Conservation (phyloP, 1,140 invertebrate genomes). For the Pentalonia nigronervosa region DNA sequence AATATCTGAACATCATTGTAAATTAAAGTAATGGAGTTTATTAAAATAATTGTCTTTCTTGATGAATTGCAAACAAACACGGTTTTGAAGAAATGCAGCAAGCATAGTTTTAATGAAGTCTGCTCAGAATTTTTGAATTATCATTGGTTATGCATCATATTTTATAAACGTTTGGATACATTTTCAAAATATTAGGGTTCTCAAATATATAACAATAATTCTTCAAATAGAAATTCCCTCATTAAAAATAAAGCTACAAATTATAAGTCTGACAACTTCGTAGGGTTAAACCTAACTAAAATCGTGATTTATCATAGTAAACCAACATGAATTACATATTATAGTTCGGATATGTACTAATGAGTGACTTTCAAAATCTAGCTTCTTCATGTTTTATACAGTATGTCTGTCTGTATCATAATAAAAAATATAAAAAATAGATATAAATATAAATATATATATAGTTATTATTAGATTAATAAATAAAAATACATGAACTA, state of each 20-base stretch:
- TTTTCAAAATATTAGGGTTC: not conserved
- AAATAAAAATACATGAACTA: not conserved
- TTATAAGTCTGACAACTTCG: not conserved
- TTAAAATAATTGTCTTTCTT: not conserved
- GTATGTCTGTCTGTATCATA: no score
- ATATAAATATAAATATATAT: not conserved
- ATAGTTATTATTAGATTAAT: not conserved
- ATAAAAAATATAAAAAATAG: no score
- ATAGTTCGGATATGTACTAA: not conserved
- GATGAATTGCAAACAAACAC: not conserved
- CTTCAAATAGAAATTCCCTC: not conserved
- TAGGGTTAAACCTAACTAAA: not conserved
- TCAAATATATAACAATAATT: not conserved
- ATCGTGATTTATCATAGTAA: not conserved
- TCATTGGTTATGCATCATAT: not conserved
- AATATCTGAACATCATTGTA: not conserved
- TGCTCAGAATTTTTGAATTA: not conserved
- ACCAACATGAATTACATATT: not conserved
- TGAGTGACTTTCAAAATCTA: not conserved
- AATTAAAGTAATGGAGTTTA: not conserved
- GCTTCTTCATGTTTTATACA: not conserved
- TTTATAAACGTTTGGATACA: not conserved
- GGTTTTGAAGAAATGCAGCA: not conserved
- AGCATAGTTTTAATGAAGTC: not conserved
- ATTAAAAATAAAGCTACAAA: not conserved